phyloP scores from a whole-genome alignment of 2,888 invertebrate genomes.

The Xiphydria camelus region DNA sequence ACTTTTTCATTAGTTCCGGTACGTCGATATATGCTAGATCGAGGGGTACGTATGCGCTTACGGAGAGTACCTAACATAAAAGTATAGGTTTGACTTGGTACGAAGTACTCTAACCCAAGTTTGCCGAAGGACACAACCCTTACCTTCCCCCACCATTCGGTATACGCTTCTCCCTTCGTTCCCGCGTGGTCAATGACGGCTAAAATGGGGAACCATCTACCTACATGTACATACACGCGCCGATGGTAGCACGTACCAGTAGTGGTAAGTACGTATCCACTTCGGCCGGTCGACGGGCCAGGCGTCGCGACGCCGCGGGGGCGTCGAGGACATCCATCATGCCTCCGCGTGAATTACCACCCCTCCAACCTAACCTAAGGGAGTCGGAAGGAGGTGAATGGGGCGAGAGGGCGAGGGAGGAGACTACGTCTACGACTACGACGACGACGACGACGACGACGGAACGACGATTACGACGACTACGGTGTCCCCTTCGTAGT shows the following conservation, averaged over 20 bases:
- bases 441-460: too few species aligned
- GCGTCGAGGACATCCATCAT: slow-evolving; percentile 53
- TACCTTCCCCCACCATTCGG: too few species aligned
- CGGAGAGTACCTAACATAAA: too few species aligned
- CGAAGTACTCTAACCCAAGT: too few species aligned
- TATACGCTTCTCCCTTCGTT: background rate
- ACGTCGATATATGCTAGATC: too few species aligned
- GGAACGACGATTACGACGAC: too few species aligned
- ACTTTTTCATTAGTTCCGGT: too few species aligned
- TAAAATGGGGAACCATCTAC: background rate
- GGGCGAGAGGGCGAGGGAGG: slow-evolving; percentile 17
- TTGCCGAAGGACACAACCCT: too few species aligned
- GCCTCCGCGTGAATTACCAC: slow-evolving; percentile 52
- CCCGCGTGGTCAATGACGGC: background rate
- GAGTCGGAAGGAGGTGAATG: slow-evolving; percentile 23
- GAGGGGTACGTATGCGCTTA: too few species aligned
- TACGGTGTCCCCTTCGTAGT: background rate
- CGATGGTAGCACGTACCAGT: background rate
- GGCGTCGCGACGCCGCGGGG: slow-evolving; percentile 53
- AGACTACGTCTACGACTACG: too few species aligned
- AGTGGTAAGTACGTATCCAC: background rate
- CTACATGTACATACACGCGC: background rate
- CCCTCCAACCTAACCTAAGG: slow-evolving; percentile 31
- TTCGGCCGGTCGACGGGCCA: slow-evolving; percentile 21
- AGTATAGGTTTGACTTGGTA: too few species aligned